Conservation (phyloP, 1,140 invertebrate genomes). For the Stegodyphus mimosarum region DNA sequence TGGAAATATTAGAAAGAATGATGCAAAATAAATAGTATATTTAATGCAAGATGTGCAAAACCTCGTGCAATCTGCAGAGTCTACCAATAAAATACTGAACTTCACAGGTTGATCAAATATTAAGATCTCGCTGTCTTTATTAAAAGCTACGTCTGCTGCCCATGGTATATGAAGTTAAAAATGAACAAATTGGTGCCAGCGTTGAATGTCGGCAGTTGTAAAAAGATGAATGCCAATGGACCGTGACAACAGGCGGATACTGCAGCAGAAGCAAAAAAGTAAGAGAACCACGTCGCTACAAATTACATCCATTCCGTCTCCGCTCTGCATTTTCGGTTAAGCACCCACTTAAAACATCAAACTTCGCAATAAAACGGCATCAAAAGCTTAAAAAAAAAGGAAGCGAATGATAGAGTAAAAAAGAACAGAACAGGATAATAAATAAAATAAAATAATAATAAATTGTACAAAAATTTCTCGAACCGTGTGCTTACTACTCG, state of each 20-base stretch:
- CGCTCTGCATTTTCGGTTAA: conserved; percentile 38
- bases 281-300: conserved; percentile 26
- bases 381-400: background rate
- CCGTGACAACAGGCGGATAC: background rate
- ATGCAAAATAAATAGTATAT: too few relatives aligned
- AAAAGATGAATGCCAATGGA: too few relatives aligned
- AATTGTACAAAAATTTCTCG: conserved; percentile 3
- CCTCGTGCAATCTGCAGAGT: too few relatives aligned
- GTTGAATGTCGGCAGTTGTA: too few relatives aligned
- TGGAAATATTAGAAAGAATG: too few relatives aligned
- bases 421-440: background rate
- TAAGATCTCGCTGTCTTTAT: too few relatives aligned
- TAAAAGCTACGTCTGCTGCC: too few relatives aligned
- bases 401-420: conserved; percentile 3
- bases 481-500: conserved; percentile 52
- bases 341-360: conserved; percentile 42
- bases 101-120: too few relatives aligned
- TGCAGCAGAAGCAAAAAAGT: conserved; percentile 6
- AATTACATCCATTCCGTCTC: conserved; percentile 7
- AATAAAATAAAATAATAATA: conserved; percentile 6
- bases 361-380: conserved; percentile 27
- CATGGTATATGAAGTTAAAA: too few relatives aligned
- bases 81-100: too few relatives aligned
- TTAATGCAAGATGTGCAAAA: too few relatives aligned
- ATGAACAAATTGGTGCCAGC: too few relatives aligned